These are phyloP conservation scores for Pyxicephalus adspersus DNA, from an alignment of 2,113 vertebrate genomes.

Conservation along the genomic window DNA sequence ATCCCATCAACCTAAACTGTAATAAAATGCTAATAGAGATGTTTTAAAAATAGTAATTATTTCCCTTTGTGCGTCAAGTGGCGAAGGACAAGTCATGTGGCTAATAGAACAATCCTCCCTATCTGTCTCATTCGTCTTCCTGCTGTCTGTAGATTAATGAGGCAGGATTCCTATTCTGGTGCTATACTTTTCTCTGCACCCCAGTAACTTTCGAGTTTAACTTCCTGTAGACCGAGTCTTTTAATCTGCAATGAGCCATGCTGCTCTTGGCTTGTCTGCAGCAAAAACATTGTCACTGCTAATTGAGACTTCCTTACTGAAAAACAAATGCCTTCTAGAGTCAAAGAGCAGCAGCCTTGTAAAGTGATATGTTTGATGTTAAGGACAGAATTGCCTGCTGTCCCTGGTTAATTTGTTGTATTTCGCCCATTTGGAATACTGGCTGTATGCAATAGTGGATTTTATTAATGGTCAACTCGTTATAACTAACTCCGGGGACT, in stretches of 20 bases:
- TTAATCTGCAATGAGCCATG: slow-evolving; percentile 37
- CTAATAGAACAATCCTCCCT: not conserved
- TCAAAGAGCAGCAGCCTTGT: slow-evolving; percentile 9
- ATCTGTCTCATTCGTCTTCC: not conserved
- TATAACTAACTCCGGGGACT: too few species aligned
- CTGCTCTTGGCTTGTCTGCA: slow-evolving; percentile 10
- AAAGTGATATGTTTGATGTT: slow-evolving; percentile 20
- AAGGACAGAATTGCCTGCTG: slow-evolving; percentile 24
- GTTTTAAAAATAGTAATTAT: too few species aligned
- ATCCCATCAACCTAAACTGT: too few species aligned
- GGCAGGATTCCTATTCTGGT: not conserved
- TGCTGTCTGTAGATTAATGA: slow-evolving; percentile 17
- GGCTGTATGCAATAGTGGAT: too few species aligned
- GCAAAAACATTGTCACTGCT: slow-evolving; percentile 12
- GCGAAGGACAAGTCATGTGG: not conserved
- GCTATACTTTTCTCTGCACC: not conserved
- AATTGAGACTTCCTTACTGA: slow-evolving; percentile 33
- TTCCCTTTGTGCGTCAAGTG: too few species aligned
- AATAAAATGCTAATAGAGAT: too few species aligned
- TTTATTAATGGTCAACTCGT: too few species aligned
- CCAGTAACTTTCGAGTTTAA: not conserved
- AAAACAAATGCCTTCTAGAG: slow-evolving; percentile 20
- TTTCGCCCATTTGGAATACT: not conserved
- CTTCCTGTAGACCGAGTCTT: slow-evolving; percentile 6
- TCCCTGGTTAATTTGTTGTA: not conserved